A percentile compares a stretch with the other conserved stretches of the same genome.
Evolutionary conservation across 2,113 vertebrate species (phyloP).

Genomic region (Glaucomys volans): DNA sequence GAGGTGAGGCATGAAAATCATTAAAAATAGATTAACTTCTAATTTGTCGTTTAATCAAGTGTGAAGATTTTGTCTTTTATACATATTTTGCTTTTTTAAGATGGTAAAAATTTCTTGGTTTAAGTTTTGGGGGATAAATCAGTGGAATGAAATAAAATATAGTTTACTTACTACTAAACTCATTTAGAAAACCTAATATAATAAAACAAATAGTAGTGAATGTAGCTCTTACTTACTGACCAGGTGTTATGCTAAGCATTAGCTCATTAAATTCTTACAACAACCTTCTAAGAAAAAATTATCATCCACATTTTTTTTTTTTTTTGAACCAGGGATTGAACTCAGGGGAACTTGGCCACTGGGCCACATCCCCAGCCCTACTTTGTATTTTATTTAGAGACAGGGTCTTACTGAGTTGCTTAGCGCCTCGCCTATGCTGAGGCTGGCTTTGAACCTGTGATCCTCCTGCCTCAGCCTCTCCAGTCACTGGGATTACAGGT

Average conservation of each 20-base stretch:
- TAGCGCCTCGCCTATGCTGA: too few relatives aligned
- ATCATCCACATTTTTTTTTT: neutral
- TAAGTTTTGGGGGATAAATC: neutral
- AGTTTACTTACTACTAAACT: neutral
- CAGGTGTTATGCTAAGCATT: neutral
- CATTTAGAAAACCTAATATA: neutral
- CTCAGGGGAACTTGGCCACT: too few relatives aligned
- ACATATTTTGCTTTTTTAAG: conserved; percentile 35
- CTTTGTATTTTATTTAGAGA: too few relatives aligned
- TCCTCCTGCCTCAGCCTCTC: too few relatives aligned
- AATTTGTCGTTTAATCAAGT: neutral
- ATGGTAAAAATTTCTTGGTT: neutral
- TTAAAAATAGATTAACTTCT: neutral
- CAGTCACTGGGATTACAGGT: too few relatives aligned
- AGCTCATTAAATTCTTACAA: conserved; percentile 3
- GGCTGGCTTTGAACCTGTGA: too few relatives aligned
- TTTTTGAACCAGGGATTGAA: too few relatives aligned
- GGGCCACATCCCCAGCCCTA: too few relatives aligned
- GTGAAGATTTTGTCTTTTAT: neutral
- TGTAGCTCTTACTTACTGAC: neutral
- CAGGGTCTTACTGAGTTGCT: too few relatives aligned
- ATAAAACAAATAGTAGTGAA: neutral
- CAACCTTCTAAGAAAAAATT: neutral
- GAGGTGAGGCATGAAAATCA: conserved; percentile 89
- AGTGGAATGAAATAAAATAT: neutral